Base-by-base conservation (phyloP, 2,113 vertebrate genomes). In the Cyprinus carpio region DNA sequence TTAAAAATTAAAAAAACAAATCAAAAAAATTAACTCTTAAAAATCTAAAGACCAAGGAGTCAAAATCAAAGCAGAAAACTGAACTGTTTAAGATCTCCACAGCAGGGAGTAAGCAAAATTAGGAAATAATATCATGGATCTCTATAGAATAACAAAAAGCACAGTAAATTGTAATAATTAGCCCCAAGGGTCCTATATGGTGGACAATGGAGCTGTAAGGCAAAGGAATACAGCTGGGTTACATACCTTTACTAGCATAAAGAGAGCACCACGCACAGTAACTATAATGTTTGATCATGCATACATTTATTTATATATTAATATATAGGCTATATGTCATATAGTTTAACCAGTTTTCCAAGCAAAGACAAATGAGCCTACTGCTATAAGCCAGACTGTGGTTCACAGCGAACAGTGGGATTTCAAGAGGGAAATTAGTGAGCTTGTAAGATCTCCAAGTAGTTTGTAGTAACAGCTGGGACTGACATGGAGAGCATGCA, bases 381-480 rank as follows among this genome's bases (percentile, higher is more conserved):
- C 75, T 69, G 79, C 56, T 67, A 25, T 75, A 88, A 86, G 62
- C 69, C 80, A 51, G 87, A 89, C 31, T 80, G 90, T 92, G 71
- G 89, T 90, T 90, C 87, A 46, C 31, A n/a, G 31, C 51, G 76
- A 80, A 60, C 72, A 69, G 82, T 82, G 76, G 91, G 90, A 86
- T 89, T 91, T 91, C 90, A 56, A 91, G 92, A 91, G 92, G 90
- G 90, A 94, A 92, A 93, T 92, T 93, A 93, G 92, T 90, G 91
- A 89, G 91, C 92, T 93, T 94, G 91, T 94, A 93, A 93, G 92
- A 91, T 89, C 92, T 94, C 92, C 92, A 94, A 93, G 92, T 93
- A 92, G 94, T 94, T 94, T 93, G 93, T 93, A 93, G 93, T 93
- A 95, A 95, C 95, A 95, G 94, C 95, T 95, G 95, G 94, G 93